Percentiles rank a stretch among this genome's conserved stretches.
Evolutionary conservation across 2,888 invertebrate species (phyloP).

Genomic region (Phytoseiulus persimilis): DNA sequence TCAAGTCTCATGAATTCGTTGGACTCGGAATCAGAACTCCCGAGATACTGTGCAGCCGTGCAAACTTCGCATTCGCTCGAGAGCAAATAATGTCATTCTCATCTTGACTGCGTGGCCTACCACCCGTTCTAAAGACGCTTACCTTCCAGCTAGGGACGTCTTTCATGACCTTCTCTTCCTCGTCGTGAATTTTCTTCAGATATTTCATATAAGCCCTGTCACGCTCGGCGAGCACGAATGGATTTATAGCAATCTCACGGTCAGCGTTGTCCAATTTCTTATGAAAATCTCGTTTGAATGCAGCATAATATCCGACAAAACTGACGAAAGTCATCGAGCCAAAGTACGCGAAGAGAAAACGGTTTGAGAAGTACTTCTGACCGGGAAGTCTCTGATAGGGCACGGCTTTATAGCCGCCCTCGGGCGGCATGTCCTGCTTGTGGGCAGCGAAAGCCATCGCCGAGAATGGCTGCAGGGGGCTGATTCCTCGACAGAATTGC

Average conservation of each 20-base stretch:
- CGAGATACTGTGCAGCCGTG: too few species aligned
- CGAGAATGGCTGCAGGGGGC: background rate
- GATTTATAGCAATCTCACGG: constrained; percentile 65
- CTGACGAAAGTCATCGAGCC: background rate
- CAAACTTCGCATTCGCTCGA: too few species aligned
- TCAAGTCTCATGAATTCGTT: too few species aligned
- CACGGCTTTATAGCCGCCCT: constrained; percentile 76
- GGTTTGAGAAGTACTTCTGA: constrained; percentile 64
- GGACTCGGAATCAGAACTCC: too few species aligned
- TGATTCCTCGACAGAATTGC: background rate
- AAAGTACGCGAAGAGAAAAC: constrained; percentile 46
- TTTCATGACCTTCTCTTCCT: constrained; percentile 76
- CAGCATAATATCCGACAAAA: constrained; percentile 40
- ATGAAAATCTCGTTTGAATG: constrained; percentile 42
- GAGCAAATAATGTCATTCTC: too few species aligned
- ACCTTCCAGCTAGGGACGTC: constrained; percentile 77
- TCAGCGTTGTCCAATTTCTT: constrained; percentile 67
- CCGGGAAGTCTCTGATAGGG: constrained; percentile 63
- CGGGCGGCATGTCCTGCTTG: constrained; percentile 83
- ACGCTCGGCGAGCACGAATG: constrained; percentile 70
- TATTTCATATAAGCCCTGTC: constrained; percentile 72
- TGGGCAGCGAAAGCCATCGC: constrained; percentile 47
- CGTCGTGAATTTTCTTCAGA: constrained; percentile 67
- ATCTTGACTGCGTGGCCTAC: too few species aligned
- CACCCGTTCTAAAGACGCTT: background rate